These are phyloP conservation scores for Labrus mixtus DNA, from an alignment of 2,113 vertebrate species.

Conservation along the genomic window DNA sequence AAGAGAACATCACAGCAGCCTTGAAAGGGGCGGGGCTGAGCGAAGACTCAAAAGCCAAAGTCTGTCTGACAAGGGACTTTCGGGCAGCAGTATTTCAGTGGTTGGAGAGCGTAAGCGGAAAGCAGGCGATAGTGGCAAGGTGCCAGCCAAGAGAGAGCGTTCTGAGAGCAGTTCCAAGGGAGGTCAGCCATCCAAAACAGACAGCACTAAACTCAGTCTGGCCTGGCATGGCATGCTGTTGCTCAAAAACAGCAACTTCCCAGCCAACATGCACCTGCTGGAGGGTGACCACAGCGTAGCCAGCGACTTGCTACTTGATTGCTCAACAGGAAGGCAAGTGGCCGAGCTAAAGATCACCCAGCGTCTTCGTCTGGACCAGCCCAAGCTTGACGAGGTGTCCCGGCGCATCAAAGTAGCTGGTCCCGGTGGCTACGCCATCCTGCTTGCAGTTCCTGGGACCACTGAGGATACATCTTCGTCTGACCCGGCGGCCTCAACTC, in stretches of 20 bases:
- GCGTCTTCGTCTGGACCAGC: constrained; percentile 97
- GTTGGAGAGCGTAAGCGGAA: constrained; percentile 88
- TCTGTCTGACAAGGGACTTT: constrained; percentile 66
- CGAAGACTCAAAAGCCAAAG: constrained; percentile 82
- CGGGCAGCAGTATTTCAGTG: constrained; percentile 42
- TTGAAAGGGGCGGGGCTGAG: constrained; percentile 87
- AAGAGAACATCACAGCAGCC: constrained; percentile 87
- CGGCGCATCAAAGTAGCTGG: constrained; percentile 98
- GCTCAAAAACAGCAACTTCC: constrained; percentile 98
- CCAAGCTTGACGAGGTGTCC: constrained; percentile 98
- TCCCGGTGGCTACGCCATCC: constrained; percentile 93
- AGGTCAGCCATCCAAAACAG: constrained; percentile 78
- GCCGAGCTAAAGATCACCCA: constrained; percentile 98
- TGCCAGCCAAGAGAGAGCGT: constrained; percentile 88
- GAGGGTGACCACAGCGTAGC: constrained; percentile 94
- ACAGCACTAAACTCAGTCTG: constrained; percentile 88
- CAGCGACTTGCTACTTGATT: constrained; percentile 91
- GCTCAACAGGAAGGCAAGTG: constrained; percentile 90
- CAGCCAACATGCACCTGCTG: constrained; percentile 97
- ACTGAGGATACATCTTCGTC: constrained; percentile 87
- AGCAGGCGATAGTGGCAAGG: constrained; percentile 86
- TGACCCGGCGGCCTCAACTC: constrained; percentile 91
- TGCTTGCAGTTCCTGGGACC: constrained; percentile 92
- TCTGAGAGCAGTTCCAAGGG: constrained; percentile 81
- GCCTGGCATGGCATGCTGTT: constrained; percentile 98